Base-by-base conservation (phyloP, 92 coral and sea anemone genomes). In the Parazoanthus darwini region DNA sequence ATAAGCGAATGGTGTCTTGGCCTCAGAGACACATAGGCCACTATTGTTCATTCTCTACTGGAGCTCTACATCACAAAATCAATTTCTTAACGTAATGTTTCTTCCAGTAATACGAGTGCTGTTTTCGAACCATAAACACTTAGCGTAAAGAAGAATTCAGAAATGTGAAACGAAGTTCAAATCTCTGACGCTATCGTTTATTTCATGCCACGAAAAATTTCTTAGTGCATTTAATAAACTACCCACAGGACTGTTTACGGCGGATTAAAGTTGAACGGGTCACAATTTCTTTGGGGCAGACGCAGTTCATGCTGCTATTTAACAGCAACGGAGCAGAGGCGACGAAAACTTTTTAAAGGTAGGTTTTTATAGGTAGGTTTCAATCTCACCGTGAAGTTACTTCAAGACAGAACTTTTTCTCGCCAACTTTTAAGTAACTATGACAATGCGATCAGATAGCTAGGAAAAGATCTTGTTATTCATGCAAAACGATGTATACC, bases 181-280 rank as follows among this genome's bases (percentile, higher is more conserved):
- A 58, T 6, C 44, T 48, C 63, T 44, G 51, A 80, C 29, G 63
- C 43, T 25, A 8, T 35, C 39, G 23, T 26, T 36, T 26, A 29
- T 13, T 59, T 65, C 65, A 81, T 9, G 74, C 86, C 86, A 82
- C 86, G 75, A 42, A 65, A 82, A 36, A 42, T 20, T 42, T 37
- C 86, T 44, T 20, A 66, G 20, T 65, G 36, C 22, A 37, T 42
- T 8, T n/a, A 8, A 58, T 36, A 58, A n/a, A 63, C 51, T 82
- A 10, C 5, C 56, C 76, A 37, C 51, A 22, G 42, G 11, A 15
- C 16, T 37, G 35, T 59, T 66, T 65, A 7, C 29, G 13, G 22
- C 37, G 67, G 37, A 26, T 79, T 79, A 79, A 48, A 79, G n/a
- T 16, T 18, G 39, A 82, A 37, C 13, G 74, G 38, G 20, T 2